Percentiles rank a stretch among this genome's conserved stretches.
phyloP scores from a whole-genome alignment of 2,797 vertebrate species.

The Neoniphon sammara region DNA sequence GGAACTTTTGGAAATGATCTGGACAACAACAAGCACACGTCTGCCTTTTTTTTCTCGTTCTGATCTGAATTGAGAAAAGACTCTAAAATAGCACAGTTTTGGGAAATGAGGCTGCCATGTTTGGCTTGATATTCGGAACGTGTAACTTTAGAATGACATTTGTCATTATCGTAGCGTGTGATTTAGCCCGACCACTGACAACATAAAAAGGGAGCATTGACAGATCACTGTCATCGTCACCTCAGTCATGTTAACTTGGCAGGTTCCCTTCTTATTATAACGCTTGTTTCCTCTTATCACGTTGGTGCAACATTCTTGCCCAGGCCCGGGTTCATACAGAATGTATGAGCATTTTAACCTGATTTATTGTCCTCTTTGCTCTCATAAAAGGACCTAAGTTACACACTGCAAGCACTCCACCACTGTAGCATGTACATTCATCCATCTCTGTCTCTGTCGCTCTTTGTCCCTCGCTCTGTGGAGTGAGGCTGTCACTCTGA shows the following conservation, averaged over 20 bases:
- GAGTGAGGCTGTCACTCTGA: slow-evolving; percentile 52
- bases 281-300: not conserved
- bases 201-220: slow-evolving; percentile 32
- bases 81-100: slow-evolving; percentile 25
- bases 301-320: not conserved
- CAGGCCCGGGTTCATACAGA: slow-evolving; percentile 9
- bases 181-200: slow-evolving; percentile 48
- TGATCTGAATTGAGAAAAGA: not conserved
- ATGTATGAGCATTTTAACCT: slow-evolving; percentile 17
- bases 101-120: slow-evolving; percentile 18
- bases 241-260: slow-evolving; percentile 31
- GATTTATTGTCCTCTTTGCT: slow-evolving; percentile 29
- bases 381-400: not conserved
- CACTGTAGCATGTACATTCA: not conserved
- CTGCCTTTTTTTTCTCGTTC: slow-evolving; percentile 18
- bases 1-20: slow-evolving; percentile 16
- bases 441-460: slow-evolving; percentile 22
- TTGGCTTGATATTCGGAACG: slow-evolving; percentile 18
- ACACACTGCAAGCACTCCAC: slow-evolving; percentile 6
- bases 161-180: slow-evolving; percentile 46
- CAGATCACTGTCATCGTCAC: slow-evolving; percentile 46
- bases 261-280: slow-evolving; percentile 6
- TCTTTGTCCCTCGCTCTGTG: slow-evolving; percentile 5
- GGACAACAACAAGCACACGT: slow-evolving; percentile 12
- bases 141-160: slow-evolving; percentile 48